phyloP scores from a whole-genome alignment of 2,113 vertebrate species.

The Canis aureus region DNA sequence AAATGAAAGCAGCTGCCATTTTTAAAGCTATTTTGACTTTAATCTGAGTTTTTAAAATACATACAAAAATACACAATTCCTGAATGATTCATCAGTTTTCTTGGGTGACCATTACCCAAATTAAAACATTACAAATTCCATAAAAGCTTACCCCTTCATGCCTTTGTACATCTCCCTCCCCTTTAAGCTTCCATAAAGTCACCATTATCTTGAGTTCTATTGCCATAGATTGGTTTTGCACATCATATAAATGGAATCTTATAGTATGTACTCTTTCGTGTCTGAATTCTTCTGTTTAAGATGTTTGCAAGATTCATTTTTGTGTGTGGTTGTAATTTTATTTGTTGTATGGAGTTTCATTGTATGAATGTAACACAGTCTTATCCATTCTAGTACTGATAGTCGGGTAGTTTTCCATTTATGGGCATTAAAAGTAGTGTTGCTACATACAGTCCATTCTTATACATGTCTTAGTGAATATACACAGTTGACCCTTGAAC shows the following conservation, averaged over 20 bases:
- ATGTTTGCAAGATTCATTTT: background rate
- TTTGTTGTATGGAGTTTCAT: background rate
- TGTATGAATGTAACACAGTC: background rate
- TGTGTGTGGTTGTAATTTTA: background rate
- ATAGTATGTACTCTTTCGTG: background rate
- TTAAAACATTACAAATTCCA: background rate
- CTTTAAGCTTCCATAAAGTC: background rate
- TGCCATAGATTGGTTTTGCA: background rate
- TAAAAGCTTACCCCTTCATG: background rate
- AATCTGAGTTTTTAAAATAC: background rate
- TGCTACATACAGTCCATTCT: background rate
- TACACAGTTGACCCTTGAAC: background rate
- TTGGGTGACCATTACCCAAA: background rate
- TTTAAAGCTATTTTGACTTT: slow-evolving; percentile 26
- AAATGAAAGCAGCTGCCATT: background rate
- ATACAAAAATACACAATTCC: background rate
- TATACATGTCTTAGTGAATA: background rate
- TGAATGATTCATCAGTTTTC: slow-evolving; percentile 2
- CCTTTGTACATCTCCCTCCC: background rate
- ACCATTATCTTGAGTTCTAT: slow-evolving; percentile 34
- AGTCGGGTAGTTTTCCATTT: slow-evolving; percentile 30
- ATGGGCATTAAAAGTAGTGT: background rate
- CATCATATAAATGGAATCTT: background rate
- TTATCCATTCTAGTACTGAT: background rate
- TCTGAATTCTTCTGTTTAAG: slow-evolving; percentile 22